Evolutionary conservation across 2,888 invertebrate genomes (phyloP).

Genomic region (Gisinianus flammeolus): DNA sequence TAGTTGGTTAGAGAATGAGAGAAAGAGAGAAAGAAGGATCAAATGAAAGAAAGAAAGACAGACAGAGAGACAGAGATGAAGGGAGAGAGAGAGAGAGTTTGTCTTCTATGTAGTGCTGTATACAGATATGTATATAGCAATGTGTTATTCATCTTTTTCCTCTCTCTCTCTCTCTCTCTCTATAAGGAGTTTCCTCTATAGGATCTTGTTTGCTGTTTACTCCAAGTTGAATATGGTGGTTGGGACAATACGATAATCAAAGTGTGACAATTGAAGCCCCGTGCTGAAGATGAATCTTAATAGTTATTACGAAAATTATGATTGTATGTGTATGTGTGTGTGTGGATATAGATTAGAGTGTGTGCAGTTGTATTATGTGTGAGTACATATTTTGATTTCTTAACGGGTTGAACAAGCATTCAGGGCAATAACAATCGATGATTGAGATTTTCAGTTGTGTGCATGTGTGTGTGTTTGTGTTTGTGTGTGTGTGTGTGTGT

Average conservation of each 20-base stretch:
- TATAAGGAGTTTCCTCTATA: too few species aligned
- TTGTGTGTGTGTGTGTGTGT: background rate
- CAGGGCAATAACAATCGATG: conserved; percentile 22
- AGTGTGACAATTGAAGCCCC: conserved; percentile 36
- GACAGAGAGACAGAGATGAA: background rate
- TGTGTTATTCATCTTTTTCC: background rate
- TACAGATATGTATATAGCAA: background rate
- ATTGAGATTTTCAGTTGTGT: conserved; percentile 18
- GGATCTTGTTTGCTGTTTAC: background rate
- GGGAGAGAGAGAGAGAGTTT: background rate
- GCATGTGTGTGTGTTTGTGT: background rate
- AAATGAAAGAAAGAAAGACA: background rate
- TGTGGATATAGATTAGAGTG: background rate
- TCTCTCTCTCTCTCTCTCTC: background rate
- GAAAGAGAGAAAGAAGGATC: background rate
- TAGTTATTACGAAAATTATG: conserved; percentile 6
- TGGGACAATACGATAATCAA: conserved; percentile 32
- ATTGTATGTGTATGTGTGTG: background rate
- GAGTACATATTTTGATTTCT: conserved; percentile 24
- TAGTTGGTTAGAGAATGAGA: conserved; percentile 21
- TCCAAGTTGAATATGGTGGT: conserved; percentile 10
- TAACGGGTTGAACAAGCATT: conserved; percentile 24
- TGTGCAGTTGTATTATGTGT: background rate
- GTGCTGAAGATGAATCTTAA: conserved; percentile 25
- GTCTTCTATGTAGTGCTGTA: background rate